A percentile compares a stretch with the other conserved stretches of the same genome.
phyloP scores from a whole-genome alignment of 2,888 invertebrate genomes.

The Eristalis intricaria region DNA sequence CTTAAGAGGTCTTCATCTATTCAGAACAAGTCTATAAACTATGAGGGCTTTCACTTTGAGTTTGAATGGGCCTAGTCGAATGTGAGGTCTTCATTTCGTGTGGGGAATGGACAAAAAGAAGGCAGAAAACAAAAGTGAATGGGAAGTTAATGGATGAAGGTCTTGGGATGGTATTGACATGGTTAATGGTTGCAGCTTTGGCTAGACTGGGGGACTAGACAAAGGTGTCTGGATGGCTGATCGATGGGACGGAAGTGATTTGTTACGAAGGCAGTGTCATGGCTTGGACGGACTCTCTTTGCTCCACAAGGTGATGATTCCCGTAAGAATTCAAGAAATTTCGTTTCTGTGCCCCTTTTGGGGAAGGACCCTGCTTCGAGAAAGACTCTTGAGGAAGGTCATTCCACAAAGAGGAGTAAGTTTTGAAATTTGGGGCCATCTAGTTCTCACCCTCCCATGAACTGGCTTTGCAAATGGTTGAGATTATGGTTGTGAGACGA shows the following conservation, averaged over 20 bases:
- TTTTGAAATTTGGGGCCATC: too few species aligned
- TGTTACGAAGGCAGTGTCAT: neutral
- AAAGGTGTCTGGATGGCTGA: neutral
- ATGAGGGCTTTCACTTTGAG: constrained; percentile 30
- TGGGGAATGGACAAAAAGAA: neutral
- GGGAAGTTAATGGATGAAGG: neutral
- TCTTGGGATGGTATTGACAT: neutral
- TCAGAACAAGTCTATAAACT: constrained; percentile 18
- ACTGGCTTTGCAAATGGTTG: too few species aligned
- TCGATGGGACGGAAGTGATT: neutral
- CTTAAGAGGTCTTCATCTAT: constrained; percentile 26
- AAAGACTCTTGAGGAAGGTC: too few species aligned
- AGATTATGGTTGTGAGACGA: too few species aligned
- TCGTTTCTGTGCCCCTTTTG: too few species aligned
- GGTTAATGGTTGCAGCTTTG: neutral
- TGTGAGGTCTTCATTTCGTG: constrained; percentile 12
- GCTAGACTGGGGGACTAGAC: neutral
- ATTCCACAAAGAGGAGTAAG: too few species aligned
- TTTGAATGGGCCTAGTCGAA: neutral
- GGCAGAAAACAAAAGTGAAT: neutral
- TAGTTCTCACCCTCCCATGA: too few species aligned
- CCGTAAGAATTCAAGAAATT: too few species aligned
- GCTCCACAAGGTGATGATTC: too few species aligned
- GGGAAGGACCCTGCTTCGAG: too few species aligned
- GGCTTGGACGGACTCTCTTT: too few species aligned